Conservation (phyloP, 92 coral and sea anemone genomes). For the Epizoanthus stellaris region DNA sequence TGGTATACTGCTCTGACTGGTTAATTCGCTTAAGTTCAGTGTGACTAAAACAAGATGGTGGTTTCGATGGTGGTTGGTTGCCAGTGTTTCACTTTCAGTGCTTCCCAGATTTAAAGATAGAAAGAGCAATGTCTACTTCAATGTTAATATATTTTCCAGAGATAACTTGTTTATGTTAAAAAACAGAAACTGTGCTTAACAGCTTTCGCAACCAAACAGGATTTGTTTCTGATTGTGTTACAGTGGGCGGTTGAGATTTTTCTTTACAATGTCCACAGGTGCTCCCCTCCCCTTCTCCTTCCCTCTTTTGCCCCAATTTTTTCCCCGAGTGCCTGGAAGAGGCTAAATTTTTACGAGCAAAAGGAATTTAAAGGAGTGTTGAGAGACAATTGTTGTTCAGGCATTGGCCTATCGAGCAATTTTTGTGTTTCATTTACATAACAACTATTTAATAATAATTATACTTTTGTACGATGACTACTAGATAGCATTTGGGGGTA, state of each 20-base stretch:
- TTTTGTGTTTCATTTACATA: constrained; percentile 1
- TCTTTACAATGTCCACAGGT: background rate
- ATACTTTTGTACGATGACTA: background rate
- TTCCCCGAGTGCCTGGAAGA: no score
- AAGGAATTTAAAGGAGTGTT: no score
- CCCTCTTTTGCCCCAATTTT: background rate
- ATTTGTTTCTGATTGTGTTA: background rate
- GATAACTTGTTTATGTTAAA: background rate
- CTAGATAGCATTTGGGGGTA: constrained; percentile 38
- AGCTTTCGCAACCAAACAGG: background rate
- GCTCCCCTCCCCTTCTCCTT: background rate
- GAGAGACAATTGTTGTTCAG: background rate
- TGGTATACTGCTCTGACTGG: no score
- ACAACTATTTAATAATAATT: background rate
- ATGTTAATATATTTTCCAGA: background rate
- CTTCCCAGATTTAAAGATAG: background rate
- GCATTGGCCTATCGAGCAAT: background rate
- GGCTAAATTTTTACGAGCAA: no score
- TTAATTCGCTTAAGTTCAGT: background rate
- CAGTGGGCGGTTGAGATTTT: background rate
- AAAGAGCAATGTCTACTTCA: background rate
- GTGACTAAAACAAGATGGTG: background rate
- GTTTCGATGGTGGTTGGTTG: background rate
- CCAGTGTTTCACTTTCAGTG: background rate
- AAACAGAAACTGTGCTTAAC: background rate